Percentiles rank a stretch among this genome's conserved stretches.
phyloP scores from a whole-genome alignment of 2,888 invertebrate species.

The Caenorhabditis drosophilae region DNA sequence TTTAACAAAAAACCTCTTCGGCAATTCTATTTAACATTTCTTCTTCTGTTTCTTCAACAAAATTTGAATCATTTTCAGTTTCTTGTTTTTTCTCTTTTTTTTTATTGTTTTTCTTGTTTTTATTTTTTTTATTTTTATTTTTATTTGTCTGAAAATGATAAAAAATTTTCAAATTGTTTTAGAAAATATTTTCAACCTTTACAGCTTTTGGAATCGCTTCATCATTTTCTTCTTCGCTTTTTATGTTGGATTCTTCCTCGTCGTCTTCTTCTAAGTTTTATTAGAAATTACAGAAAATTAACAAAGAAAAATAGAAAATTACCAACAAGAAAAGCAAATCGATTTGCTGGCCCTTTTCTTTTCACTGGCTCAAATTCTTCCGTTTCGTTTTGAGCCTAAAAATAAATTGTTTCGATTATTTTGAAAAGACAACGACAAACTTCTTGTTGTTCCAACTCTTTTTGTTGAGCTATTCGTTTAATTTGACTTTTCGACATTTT shows the following conservation, averaged over 20 bases:
- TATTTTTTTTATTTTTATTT: too few species aligned
- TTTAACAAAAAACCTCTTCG: not conserved
- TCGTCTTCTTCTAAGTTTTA: constrained; percentile 12
- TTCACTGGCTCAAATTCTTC: constrained; percentile 20
- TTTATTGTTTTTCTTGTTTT: constrained; percentile 6
- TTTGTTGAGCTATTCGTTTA: constrained; percentile 42
- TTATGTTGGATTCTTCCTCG: constrained; percentile 5
- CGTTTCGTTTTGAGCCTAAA: too few species aligned
- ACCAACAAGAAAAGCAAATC: constrained; percentile 33
- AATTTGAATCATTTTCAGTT: too few species aligned
- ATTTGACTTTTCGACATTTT: constrained; percentile 59
- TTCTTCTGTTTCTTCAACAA: constrained; percentile 2
- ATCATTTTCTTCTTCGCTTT: constrained; percentile 29
- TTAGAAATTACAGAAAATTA: not conserved
- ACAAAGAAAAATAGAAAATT: not conserved
- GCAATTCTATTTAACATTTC: not conserved
- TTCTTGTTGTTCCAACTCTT: constrained; percentile 23
- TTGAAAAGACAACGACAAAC: too few species aligned
- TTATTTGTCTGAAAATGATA: too few species aligned
- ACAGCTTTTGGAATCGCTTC: too few species aligned
- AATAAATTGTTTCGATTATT: too few species aligned
- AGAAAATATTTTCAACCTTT: too few species aligned
- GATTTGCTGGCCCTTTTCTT: constrained; percentile 32
- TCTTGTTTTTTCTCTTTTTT: not conserved
- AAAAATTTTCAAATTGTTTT: too few species aligned